phyloP scores from a whole-genome alignment of 2,888 invertebrate species.

The Cephus runcator region DNA sequence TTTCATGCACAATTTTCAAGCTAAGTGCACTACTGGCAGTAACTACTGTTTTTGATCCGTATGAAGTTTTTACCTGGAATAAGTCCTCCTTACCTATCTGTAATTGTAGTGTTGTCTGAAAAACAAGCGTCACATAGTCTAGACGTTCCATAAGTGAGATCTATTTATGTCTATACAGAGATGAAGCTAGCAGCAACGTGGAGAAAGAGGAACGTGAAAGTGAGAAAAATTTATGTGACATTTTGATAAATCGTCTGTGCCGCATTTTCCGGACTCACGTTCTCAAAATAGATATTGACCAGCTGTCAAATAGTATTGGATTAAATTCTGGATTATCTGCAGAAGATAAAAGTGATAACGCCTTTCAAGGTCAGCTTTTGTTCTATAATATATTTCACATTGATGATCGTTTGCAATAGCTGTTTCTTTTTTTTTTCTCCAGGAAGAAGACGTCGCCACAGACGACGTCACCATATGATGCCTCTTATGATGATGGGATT shows the following conservation, averaged over 20 bases:
- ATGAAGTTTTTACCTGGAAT: background rate
- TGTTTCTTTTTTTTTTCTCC: background rate
- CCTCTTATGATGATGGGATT: constrained; percentile 84
- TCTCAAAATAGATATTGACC: constrained; percentile 72
- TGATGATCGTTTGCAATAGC: background rate
- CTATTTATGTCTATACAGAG: constrained; percentile 16
- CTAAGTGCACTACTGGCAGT: background rate
- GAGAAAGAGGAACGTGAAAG: constrained; percentile 60
- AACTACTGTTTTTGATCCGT: background rate
- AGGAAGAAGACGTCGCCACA: constrained; percentile 67
- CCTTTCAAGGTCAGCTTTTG: constrained; percentile 62
- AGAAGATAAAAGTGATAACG: background rate
- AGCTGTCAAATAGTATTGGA: constrained; percentile 34
- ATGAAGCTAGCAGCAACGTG: constrained; percentile 17
- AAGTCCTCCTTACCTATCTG: background rate
- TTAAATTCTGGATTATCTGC: background rate
- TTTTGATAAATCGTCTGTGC: constrained; percentile 71
- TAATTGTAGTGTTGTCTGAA: background rate
- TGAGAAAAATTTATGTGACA: constrained; percentile 70
- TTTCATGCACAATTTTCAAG: background rate
- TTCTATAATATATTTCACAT: background rate
- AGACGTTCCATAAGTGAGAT: background rate
- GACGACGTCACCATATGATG: constrained; percentile 76
- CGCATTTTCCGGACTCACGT: constrained; percentile 74
- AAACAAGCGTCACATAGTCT: background rate